These are phyloP conservation scores for Rhinolophus ferrumequinum DNA, from an alignment of 2,113 vertebrate genomes.

Conservation along the genomic window DNA sequence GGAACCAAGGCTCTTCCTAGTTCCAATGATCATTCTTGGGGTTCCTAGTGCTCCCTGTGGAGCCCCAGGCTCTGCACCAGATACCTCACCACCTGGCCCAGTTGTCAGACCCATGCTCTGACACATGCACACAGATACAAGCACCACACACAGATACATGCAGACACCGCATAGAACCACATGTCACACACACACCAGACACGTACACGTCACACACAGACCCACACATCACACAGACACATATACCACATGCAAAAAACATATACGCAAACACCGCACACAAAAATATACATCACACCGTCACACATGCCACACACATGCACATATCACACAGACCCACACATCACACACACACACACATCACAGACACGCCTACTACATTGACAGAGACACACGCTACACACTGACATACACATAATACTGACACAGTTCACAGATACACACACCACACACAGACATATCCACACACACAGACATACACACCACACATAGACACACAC, in stretches of 20 bases:
- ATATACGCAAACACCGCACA: neutral
- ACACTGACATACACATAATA: neutral
- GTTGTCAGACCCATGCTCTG: neutral
- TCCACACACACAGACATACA: neutral
- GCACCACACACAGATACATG: neutral
- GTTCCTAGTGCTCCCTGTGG: neutral
- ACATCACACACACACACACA: neutral
- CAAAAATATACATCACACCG: too few species aligned
- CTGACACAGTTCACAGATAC: neutral
- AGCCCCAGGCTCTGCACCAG: neutral
- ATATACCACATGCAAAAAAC: neutral
- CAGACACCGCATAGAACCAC: too few species aligned
- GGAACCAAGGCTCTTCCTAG: neutral
- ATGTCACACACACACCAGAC: too few species aligned
- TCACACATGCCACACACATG: neutral
- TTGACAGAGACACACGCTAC: too few species aligned
- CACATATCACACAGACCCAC: neutral
- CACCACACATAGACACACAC: neutral
- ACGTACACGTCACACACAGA: neutral
- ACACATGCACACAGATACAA: neutral
- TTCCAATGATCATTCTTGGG: neutral
- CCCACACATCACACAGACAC: neutral
- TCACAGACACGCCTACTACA: neutral
- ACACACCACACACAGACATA: neutral
- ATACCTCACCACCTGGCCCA: rapidly evolving